Evolutionary conservation across 2,888 invertebrate genomes (phyloP).

Genomic region (Volucella zonaria): DNA sequence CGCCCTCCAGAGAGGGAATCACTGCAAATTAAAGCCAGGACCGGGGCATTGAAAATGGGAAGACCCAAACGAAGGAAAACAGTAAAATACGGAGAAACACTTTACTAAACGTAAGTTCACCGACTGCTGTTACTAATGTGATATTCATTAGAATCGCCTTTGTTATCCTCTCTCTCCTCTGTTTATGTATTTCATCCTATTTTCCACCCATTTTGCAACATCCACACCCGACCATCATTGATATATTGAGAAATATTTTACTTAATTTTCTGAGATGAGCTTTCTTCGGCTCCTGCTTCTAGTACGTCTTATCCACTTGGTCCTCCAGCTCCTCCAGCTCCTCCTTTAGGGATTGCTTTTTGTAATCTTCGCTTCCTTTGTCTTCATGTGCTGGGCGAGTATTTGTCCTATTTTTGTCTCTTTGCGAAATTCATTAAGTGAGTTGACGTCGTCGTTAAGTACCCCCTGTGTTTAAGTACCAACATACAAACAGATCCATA

Average conservation of each 20-base stretch:
- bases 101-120: background rate
- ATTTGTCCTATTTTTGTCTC: conserved; percentile 18
- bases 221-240: background rate
- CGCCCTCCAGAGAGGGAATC: no score
- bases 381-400: conserved; percentile 1
- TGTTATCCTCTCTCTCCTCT: background rate
- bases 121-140: conserved; percentile 40
- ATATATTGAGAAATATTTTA: conserved; percentile 43
- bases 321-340: background rate
- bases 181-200: background rate
- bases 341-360: conserved; percentile 11
- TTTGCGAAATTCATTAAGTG: conserved; percentile 62
- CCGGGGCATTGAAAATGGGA: no score
- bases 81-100: no score
- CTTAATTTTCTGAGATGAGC: conserved; percentile 16
- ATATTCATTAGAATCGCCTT: conserved; percentile 49
- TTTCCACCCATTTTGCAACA: background rate
- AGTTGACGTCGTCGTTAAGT: conserved; percentile 55
- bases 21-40: no score
- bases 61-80: no score
- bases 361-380: conserved; percentile 30
- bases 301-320: background rate
- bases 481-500: conserved; percentile 6
- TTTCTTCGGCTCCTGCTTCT: background rate
- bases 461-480: conserved; percentile 33